Evolutionary conservation across 2,888 invertebrate species (phyloP), one percentile per base, ranked within the genome.

Genomic region (Phania funesta): DNA sequence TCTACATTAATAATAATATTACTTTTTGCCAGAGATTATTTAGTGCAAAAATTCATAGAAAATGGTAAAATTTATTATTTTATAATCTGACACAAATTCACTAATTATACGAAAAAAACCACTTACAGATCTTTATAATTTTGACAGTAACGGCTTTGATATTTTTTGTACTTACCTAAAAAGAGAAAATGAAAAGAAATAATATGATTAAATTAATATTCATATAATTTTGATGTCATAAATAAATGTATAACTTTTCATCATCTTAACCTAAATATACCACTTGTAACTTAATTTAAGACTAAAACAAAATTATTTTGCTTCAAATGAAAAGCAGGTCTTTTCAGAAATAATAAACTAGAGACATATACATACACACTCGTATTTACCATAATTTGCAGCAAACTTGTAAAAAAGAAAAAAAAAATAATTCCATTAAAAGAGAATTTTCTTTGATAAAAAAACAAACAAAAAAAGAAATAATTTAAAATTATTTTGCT

Each of bases 111-210:
- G n/a, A n/a, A n/a, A 35, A 35, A 35, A 35, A 9, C 7, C 2
- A 35, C 35, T 35, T 35, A 35, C 35, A 35, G 11, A 8, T 35
- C 11, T 35, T 2, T 9, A 8, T 3, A 35, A 7, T 35, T 35
- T 6, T 26, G 6, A 26, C 6, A 35, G 5, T 54, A 54, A 44
- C 3, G 7, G 2, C 3, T 9, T 29, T 22, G 18, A 13, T 29
- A n/a, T 6, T 52, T 22, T 11, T 44, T 18, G 62, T 73, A 80
- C 74, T 67, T 41, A 73, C 50, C 64, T 74, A 54, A 60, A 60
- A 74, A 62, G 54, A 74, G 48, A 62, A 5, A n/a, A n/a, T n/a
- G 22, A 29, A 71, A 54, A 9, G 11, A 22, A 20, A 41, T 26
- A 29, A 52, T 48, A 13, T 52, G 29, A 24, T n/a, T 62, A 2